Base-by-base conservation (phyloP, 1,140 invertebrate genomes). In the Linepithema humile region DNA sequence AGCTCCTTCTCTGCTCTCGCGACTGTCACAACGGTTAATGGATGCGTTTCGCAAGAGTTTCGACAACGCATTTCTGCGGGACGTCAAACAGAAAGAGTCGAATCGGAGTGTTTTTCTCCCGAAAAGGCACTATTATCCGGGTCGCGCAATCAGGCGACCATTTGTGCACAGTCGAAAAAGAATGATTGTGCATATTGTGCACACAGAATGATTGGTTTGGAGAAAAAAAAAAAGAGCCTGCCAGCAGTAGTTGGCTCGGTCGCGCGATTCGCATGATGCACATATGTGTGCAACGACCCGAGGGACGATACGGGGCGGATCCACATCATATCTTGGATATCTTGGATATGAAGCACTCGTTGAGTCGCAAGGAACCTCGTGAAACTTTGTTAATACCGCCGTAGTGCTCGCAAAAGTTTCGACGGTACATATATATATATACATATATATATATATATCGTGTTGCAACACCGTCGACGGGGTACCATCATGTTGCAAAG, bases 161-260 rank as follows among this genome's bases (percentile, higher is more conserved):
- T 80, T 80, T 69, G 75, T 80, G 23, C 38, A 43, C 48, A 32
- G 48, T 53, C 62, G 62, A 80, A 53, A 78, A 70, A 32, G 64
- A 57, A 80, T 80, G 50, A 80, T 80, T 80, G 75, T 70, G 26
- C 75, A 55, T 70, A 80, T 80, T 80, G 75, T 80, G n/a, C 6
- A 26, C 45, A 26, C 45, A 3, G 9, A 55, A 70, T 43, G 48
- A 69, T 29, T 29, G 43, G 12, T 4, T 23, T 26, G 48, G n/a
- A n/a, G 17, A 72, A n/a, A 55, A n/a, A 10, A 10, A 3, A 26
- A 48, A 50, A 65, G 23, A 65, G 10, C 12, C 12, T 43, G 17
- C 32, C 10, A 69, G 23, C n/a, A 29, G 12, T 10, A 29, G 57
- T 64, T 43, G 7, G 59, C 17, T 50, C 50, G 48, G 23, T 57